Evolutionary conservation across 37 sponge, comb jelly and placozoan genomes (phyloP).

Genomic region (Aplysina aerophoba): DNA sequence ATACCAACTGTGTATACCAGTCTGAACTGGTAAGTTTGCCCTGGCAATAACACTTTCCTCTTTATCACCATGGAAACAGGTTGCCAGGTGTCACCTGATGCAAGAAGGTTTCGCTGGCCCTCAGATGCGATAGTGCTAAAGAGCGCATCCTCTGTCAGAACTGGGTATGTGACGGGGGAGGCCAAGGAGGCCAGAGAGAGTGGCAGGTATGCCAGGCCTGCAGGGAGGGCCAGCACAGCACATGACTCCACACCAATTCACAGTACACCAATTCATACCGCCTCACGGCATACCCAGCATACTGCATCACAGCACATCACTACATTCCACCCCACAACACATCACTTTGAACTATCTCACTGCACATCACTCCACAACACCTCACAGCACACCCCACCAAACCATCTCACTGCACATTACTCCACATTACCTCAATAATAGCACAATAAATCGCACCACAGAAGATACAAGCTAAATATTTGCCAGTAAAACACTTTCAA

Average conservation of each 20-base stretch:
- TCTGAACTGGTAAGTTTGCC: conserved; percentile 1
- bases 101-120: not conserved
- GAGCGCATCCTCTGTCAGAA: not conserved
- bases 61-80: not conserved
- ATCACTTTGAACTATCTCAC: no score
- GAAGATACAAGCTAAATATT: no score
- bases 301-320: no score
- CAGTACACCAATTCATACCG: no score
- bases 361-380: no score
- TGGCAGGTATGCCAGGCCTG: conserved; percentile 17
- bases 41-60: not conserved
- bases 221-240: not conserved
- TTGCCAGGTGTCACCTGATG: not conserved
- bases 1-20: not conserved
- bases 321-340: no score
- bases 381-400: no score
- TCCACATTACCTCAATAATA: no score
- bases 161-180: not conserved
- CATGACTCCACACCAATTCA: no score
- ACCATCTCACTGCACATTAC: no score
- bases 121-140: not conserved
- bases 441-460: no score
- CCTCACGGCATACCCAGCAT: no score
- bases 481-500: not conserved
- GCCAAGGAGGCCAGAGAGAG: not conserved